These are phyloP conservation scores for Zygaena filipendulae DNA, from an alignment of 2,888 invertebrate species.

Conservation along the genomic window DNA sequence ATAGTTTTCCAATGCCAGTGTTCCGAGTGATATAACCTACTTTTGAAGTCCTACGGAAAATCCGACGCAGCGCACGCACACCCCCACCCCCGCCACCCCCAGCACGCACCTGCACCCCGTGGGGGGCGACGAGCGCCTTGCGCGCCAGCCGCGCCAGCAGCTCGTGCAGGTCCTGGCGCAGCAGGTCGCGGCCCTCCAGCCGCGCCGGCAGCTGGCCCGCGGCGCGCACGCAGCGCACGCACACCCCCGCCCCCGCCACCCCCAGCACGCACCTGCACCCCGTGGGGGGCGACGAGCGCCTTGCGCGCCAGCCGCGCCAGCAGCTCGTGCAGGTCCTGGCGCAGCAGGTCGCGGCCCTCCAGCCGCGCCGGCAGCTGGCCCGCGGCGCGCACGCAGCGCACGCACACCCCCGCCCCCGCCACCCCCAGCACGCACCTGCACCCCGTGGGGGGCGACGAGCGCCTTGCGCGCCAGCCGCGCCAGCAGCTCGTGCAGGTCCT, in stretches of 20 bases:
- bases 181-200: slow-evolving; percentile 37
- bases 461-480: slow-evolving; percentile 35
- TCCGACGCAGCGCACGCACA: too few relatives aligned
- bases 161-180: slow-evolving; percentile 37
- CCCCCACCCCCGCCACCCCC: too few relatives aligned
- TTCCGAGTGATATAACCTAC: too few relatives aligned
- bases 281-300: slow-evolving; percentile 32
- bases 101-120: slow-evolving; percentile 50
- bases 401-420: slow-evolving; percentile 39
- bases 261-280: slow-evolving; percentile 50
- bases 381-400: slow-evolving; percentile 34
- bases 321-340: slow-evolving; percentile 38
- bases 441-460: slow-evolving; percentile 30
- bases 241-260: slow-evolving; percentile 39
- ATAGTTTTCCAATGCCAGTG: too few relatives aligned
- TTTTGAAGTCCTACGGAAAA: too few relatives aligned
- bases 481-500: slow-evolving; percentile 39
- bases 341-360: slow-evolving; percentile 38
- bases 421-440: slow-evolving; percentile 38
- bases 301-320: slow-evolving; percentile 36
- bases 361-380: slow-evolving; percentile 25
- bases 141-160: slow-evolving; percentile 35
- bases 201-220: slow-evolving; percentile 24
- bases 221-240: slow-evolving; percentile 34
- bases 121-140: slow-evolving; percentile 34